A percentile compares a stretch with the other conserved stretches of the same genome.
These are phyloP conservation scores for Okapia johnstoni DNA, from an alignment of 2,113 vertebrate species.

Conservation along the genomic window DNA sequence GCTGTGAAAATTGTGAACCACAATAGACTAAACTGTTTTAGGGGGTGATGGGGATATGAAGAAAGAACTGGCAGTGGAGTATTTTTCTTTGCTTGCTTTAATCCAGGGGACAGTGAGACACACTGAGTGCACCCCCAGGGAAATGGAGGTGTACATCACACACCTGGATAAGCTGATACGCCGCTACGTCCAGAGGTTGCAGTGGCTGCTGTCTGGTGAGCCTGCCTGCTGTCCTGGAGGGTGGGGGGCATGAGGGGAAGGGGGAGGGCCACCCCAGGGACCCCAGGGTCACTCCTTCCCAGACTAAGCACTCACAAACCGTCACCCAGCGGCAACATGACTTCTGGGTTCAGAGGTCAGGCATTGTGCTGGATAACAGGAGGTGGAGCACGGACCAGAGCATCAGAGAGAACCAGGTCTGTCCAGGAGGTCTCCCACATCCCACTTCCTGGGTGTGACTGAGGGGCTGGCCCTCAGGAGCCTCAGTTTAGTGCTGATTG, in stretches of 20 bases:
- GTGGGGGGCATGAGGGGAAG: fast-evolving
- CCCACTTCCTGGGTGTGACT: neutral
- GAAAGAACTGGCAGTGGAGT: neutral
- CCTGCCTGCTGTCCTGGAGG: neutral
- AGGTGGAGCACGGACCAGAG: fast-evolving
- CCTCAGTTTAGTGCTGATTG: neutral
- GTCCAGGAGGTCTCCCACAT: neutral
- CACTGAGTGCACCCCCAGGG: constrained; percentile 79
- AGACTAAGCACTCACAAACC: neutral
- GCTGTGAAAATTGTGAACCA: neutral
- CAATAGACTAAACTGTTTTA: neutral
- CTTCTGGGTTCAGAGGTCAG: neutral
- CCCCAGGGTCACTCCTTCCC: neutral
- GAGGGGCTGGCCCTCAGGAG: neutral
- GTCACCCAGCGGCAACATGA: neutral
- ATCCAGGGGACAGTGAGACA: constrained; percentile 84
- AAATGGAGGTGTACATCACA: constrained; percentile 78
- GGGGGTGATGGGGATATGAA: neutral
- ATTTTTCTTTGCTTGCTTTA: neutral
- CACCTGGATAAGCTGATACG: constrained; percentile 72
- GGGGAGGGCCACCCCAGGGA: neutral
- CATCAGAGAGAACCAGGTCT: neutral
- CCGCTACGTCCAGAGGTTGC: constrained; percentile 80
- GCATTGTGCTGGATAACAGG: neutral
- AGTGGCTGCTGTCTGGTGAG: constrained; percentile 89